These are phyloP conservation scores for Pseudois nayaur DNA, from an alignment of 2,113 vertebrate species.

Conservation along the genomic window DNA sequence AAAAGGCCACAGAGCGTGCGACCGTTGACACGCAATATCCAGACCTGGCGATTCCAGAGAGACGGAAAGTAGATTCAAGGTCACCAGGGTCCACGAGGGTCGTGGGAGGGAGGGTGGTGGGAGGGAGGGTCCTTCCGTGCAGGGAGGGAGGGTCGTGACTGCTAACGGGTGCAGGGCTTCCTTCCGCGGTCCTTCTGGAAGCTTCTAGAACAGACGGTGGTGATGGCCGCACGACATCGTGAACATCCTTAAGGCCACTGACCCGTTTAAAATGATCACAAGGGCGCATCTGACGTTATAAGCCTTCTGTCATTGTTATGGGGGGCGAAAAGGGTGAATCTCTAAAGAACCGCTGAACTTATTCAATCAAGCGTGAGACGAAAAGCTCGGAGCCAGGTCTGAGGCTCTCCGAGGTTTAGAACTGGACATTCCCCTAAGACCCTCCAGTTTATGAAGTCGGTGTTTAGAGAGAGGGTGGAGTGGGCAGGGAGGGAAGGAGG, in stretches of 20 bases:
- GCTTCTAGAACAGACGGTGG: background rate
- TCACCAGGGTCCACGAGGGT: background rate
- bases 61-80: rapidly evolving
- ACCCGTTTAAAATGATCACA: background rate
- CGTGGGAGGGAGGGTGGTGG: no score
- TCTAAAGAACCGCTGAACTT: background rate
- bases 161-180: rapidly evolving
- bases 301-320: background rate
- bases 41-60: background rate
- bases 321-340: background rate
- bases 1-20: rapidly evolving
- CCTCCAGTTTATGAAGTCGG: background rate
- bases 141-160: rapidly evolving
- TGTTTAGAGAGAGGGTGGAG: conserved; percentile 11
- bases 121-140: no score
- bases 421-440: background rate
- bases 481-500: background rate
- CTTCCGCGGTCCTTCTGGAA: background rate
- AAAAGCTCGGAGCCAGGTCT: rapidly evolving
- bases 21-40: background rate
- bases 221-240: rapidly evolving
- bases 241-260: background rate
- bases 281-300: background rate
- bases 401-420: background rate
- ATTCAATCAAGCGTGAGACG: background rate